Evolutionary conservation across 2,888 invertebrate genomes (phyloP), one percentile per base, ranked within the genome.

Genomic region (Hoplodrina ambigua): DNA sequence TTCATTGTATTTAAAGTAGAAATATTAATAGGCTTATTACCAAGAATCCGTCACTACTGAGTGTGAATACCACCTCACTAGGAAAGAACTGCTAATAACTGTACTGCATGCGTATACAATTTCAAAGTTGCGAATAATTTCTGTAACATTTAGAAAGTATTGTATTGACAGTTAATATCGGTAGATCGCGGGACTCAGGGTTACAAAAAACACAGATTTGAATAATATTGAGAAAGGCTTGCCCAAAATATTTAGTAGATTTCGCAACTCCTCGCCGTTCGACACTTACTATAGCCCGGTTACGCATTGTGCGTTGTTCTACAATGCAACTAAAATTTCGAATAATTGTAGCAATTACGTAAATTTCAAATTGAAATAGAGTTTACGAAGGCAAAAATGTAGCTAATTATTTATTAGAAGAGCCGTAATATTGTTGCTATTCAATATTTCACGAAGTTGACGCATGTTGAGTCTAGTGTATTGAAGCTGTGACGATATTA

Each of bases 181-280:
- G 63, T 61, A 69, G 71, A 73, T 75, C 58, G 56, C 71, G 68
- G 67, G 82, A 84, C 82, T 89, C 88, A 90, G 89, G 88, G 90
- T 89, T 88, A 84, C 82, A 85, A 85, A 86, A 87, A 83, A 83
- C 75, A 76, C 75, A 80, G 11, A 46, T 46, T 17, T 41, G 2
- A 85, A 84, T 84, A 83, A 85, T 83, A 84, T 88, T 89, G 84
- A 77, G 88, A 88, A 89, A 89, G 85, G 80, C 82, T 83, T 83
- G 80, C 73, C 77, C 80, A 86, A 85, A 85, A 86, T 81, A 82
- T 85, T 85, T 72, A 76, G 69, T 82, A 70, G 74, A 77, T 92
- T 88, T 85, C 85, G 87, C 77, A 91, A 90, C 73, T 67, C 67
- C 76, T 85, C 77, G 69, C 52, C 54, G 66, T 66, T 83, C 80